Evolutionary conservation across 2,113 vertebrate genomes (phyloP).

Genomic region (Apistogramma diplotaenia): DNA sequence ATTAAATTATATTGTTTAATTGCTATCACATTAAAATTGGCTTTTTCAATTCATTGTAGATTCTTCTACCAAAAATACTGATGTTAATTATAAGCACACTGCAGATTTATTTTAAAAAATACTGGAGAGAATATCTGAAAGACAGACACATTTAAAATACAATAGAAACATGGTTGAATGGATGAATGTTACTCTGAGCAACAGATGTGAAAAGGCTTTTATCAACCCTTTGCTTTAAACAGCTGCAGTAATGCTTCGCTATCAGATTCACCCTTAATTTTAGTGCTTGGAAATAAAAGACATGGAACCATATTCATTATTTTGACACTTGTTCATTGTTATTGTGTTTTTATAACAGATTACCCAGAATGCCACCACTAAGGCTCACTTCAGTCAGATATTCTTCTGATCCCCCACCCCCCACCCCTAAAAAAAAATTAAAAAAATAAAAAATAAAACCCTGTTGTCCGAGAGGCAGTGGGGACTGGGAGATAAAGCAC

Average conservation of each 20-base stretch:
- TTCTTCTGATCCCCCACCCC: neutral
- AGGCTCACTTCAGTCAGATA: constrained; percentile 12
- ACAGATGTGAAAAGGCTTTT: neutral
- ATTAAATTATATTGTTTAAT: neutral
- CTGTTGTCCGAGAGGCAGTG: neutral
- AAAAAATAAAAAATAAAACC: too few species aligned
- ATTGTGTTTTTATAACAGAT: neutral
- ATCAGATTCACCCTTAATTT: neutral
- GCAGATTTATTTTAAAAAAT: neutral
- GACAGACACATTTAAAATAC: neutral
- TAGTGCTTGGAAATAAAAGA: neutral
- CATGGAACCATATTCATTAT: neutral
- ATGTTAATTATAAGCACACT: neutral
- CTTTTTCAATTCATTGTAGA: neutral
- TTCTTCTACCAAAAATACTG: neutral
- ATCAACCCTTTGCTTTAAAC: neutral
- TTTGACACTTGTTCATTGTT: neutral
- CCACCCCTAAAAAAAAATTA: too few species aligned
- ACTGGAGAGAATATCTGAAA: neutral
- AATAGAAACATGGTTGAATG: neutral
- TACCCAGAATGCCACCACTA: neutral
- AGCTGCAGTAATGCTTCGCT: neutral
- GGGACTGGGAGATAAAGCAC: constrained; percentile 17
- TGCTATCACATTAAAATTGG: neutral
- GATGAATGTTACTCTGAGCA: neutral